Base-by-base conservation (phyloP, 92 coral and sea anemone genomes). In the Heliopora coerulea region DNA sequence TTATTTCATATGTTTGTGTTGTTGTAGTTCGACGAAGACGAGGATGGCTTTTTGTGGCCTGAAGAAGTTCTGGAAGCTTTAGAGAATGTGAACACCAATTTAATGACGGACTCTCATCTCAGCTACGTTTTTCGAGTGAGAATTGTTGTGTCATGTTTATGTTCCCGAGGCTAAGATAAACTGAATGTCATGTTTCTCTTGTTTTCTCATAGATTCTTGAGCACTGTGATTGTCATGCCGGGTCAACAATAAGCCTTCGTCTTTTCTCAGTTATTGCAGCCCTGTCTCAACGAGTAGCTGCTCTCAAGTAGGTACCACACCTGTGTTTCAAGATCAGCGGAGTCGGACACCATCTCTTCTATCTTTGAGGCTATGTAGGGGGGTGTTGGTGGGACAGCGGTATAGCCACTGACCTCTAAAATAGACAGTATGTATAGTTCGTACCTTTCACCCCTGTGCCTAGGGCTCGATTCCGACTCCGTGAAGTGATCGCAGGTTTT, bases 211-310 rank as follows among this genome's bases (percentile, higher is more conserved):
- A 91, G 97, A 87, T 87, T 12, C 69, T 92, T 34, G 97, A 92
- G 72, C 79, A 82, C 42, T 92, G 97, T 62, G 96, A 92, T 80
- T 89, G 96, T 75, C 88, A 89, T 54, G 78, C 83, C 20, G 96
- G 90, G 15, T 65, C 90, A 41, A 96, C 96, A 60, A 96, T 84
- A 24, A 93, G 88, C 72, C 73, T 92, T 79, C 91, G 91, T 83
- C 84, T 89, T 59, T 92, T 92, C 68, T 89, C 97, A 10, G 97
- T 92, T 18, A 82, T 92, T 29, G 93, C 96, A 56, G 97, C 97
- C 24, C 84, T 92, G 57, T 92, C 97, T 23, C 91, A 90, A 65
- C 86, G 92, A 42, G 85, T 93, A 25, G 96, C 96, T 42, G 93
- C 96, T 17, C 54, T 93, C 25, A 91, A 93, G 98, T 93, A 83